Evolutionary conservation across 2,888 invertebrate species (phyloP).

Genomic region (Cataglyphis albicans): DNA sequence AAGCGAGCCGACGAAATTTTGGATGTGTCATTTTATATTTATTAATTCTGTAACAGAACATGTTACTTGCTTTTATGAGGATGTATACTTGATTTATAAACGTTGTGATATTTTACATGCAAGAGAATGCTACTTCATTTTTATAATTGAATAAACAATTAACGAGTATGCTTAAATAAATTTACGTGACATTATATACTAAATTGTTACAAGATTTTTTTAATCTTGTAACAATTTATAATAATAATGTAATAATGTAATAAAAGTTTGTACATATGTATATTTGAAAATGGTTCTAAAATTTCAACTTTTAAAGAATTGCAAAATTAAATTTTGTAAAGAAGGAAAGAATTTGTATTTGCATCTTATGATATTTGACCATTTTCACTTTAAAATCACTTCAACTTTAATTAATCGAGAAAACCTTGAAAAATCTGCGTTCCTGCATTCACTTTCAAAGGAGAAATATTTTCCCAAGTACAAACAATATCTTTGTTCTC

Average conservation of each 20-base stretch:
- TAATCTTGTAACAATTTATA: neutral
- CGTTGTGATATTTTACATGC: neutral
- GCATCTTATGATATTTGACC: neutral
- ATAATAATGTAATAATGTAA: neutral
- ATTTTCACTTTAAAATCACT: constrained; percentile 14
- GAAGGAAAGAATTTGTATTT: neutral
- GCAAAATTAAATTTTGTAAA: neutral
- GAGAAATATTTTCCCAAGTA: constrained; percentile 70
- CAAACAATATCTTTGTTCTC: constrained; percentile 74
- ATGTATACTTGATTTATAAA: constrained; percentile 1
- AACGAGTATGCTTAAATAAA: neutral
- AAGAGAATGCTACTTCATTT: neutral
- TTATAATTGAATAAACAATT: neutral
- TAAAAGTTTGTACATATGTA: neutral
- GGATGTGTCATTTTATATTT: constrained; percentile 63
- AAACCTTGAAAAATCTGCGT: constrained; percentile 66
- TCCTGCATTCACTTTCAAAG: constrained; percentile 64
- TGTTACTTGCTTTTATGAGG: constrained; percentile 48
- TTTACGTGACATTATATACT: neutral
- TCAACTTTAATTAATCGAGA: constrained; percentile 54
- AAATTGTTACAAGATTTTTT: neutral
- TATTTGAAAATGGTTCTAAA: neutral
- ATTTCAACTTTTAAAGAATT: neutral
- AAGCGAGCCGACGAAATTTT: constrained; percentile 61
- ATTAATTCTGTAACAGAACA: constrained; percentile 61